Evolutionary conservation across 2,888 invertebrate genomes (phyloP).

Genomic region (Eilema griseolum): DNA sequence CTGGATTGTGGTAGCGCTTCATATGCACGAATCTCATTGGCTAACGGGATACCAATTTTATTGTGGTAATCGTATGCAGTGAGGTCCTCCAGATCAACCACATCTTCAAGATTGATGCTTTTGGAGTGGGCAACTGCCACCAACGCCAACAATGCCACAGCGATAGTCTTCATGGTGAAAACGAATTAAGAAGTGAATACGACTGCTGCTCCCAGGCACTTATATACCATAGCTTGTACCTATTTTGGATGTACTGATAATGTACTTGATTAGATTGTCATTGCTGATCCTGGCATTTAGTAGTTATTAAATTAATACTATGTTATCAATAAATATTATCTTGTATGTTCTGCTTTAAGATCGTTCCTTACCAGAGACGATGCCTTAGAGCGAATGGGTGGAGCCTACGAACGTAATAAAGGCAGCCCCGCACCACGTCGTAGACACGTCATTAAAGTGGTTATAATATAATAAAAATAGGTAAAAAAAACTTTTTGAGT

Average conservation of each 20-base stretch:
- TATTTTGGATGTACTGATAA: not conserved
- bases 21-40: conserved; percentile 35
- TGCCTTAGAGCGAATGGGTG: no score
- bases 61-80: conserved; percentile 48
- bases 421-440: no score
- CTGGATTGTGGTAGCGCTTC: conserved; percentile 32
- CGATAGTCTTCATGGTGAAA: conserved; percentile 14
- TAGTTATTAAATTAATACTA: conserved; percentile 28
- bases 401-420: no score
- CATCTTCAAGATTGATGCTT: conserved; percentile 28
- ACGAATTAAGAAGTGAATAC: not conserved
- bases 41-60: conserved; percentile 45
- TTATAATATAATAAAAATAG: no score
- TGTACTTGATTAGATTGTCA: not conserved
- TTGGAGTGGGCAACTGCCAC: conserved; percentile 37
- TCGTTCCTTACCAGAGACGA: no score
- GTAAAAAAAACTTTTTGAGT: no score
- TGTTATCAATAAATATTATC: no score
- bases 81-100: conserved; percentile 34
- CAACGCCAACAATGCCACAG: conserved; percentile 36
- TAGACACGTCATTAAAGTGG: no score
- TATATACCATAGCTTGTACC: not conserved
- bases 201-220: not conserved
- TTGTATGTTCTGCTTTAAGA: no score
- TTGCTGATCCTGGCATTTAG: not conserved